A percentile compares a stretch with the other conserved stretches of the same genome.
These are phyloP conservation scores for Laothoe populi DNA, from an alignment of 2,888 invertebrate species.

Conservation along the genomic window DNA sequence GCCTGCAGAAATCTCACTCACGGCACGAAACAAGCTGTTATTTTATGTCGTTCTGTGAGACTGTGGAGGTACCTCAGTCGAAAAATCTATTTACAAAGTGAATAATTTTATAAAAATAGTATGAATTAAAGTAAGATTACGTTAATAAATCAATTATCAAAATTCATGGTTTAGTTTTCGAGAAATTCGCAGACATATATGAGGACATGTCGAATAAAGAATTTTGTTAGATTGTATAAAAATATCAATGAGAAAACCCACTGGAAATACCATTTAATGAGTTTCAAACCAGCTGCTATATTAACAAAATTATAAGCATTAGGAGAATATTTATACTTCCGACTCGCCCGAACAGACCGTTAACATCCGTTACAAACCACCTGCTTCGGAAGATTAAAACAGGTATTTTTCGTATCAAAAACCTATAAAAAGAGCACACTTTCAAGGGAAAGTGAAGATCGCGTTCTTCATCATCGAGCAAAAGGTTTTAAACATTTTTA, in stretches of 20 bases:
- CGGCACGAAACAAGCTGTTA: too few species aligned
- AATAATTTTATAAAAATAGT: too few species aligned
- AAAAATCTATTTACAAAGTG: too few species aligned
- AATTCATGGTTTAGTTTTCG: too few species aligned
- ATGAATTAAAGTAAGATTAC: too few species aligned
- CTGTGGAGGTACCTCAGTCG: too few species aligned
- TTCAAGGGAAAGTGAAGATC: constrained; percentile 13
- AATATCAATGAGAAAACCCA: neutral
- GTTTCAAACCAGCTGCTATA: constrained; percentile 1
- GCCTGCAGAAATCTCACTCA: too few species aligned
- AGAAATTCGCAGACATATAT: too few species aligned
- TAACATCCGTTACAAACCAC: constrained; percentile 54
- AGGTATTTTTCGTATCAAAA: constrained; percentile 17
- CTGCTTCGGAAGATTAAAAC: constrained; percentile 41
- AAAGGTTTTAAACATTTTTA: neutral
- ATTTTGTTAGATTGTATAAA: too few species aligned
- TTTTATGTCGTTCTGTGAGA: too few species aligned
- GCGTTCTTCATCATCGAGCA: neutral
- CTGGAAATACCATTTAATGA: neutral
- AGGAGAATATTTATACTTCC: constrained; percentile 57
- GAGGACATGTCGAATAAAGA: too few species aligned
- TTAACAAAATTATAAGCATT: constrained; percentile 42
- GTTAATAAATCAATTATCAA: too few species aligned
- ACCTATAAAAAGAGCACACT: neutral
- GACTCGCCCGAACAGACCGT: constrained; percentile 44